These are phyloP conservation scores for Cebus imitator DNA, from an alignment of 2,113 vertebrate genomes.

Conservation along the genomic window DNA sequence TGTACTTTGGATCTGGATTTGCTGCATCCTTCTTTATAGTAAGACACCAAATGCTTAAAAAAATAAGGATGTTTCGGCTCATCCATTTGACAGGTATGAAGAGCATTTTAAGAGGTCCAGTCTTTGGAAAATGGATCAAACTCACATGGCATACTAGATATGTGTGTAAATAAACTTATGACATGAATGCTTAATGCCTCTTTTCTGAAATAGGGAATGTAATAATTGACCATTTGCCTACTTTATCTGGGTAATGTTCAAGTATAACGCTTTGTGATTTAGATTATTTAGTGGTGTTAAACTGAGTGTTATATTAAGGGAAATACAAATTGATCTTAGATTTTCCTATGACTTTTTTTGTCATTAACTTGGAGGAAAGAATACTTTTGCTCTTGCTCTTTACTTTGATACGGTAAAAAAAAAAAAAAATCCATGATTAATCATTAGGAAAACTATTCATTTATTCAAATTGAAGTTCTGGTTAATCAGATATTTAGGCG, in stretches of 20 bases:
- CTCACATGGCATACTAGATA: conserved; percentile 26
- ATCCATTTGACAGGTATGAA: too few species aligned
- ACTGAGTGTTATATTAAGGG: not conserved
- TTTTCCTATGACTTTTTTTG: not conserved
- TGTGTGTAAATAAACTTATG: conserved; percentile 82
- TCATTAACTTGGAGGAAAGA: not conserved
- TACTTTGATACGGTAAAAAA: not conserved
- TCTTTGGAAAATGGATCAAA: not conserved
- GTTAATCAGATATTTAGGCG: not conserved
- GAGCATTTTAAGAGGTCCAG: too few species aligned
- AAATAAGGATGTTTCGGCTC: too few species aligned
- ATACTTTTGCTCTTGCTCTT: not conserved
- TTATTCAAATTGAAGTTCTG: not conserved
- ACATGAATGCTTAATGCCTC: conserved; percentile 42
- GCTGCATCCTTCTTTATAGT: too few species aligned
- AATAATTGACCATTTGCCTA: not conserved
- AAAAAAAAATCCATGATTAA: not conserved
- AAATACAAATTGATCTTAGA: not conserved
- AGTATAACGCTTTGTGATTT: not conserved
- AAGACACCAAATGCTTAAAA: too few species aligned
- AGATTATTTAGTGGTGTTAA: not conserved
- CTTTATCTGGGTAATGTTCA: not conserved
- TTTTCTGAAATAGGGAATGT: conserved; percentile 47
- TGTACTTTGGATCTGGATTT: too few species aligned
- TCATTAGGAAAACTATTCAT: not conserved